A percentile compares a stretch with the other conserved stretches of the same genome.
Evolutionary conservation across 2,113 vertebrate species (phyloP).

Genomic region (Bubo blakistoni): DNA sequence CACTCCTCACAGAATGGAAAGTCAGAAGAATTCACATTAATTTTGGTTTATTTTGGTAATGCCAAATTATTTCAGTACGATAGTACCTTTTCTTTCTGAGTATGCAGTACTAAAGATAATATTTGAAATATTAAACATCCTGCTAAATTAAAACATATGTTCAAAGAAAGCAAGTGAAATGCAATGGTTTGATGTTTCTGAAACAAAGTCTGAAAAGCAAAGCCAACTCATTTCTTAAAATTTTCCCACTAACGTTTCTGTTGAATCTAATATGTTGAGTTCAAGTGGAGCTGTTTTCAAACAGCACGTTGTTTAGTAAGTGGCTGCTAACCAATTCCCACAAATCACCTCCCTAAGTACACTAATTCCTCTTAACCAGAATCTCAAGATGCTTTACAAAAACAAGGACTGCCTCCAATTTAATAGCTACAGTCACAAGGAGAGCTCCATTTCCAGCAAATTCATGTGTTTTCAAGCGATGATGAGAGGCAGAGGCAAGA

Average conservation of each 20-base stretch:
- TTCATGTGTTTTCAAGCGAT: neutral
- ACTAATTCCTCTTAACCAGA: neutral
- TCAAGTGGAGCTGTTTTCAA: neutral
- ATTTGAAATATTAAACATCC: neutral
- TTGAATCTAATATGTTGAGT: neutral
- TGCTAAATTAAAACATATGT: neutral
- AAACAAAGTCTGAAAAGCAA: neutral
- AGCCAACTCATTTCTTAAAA: neutral
- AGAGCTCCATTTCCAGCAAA: neutral
- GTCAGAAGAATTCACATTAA: neutral
- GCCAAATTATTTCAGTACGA: neutral
- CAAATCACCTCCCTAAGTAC: neutral
- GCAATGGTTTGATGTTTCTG: neutral
- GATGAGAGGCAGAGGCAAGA: neutral
- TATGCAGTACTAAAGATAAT: neutral
- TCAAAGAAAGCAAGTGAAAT: neutral
- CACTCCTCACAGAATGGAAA: neutral
- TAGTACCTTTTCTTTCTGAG: neutral
- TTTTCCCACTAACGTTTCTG: neutral
- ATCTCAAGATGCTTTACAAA: neutral
- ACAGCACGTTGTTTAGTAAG: neutral
- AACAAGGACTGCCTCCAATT: neutral
- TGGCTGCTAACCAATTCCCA: neutral
- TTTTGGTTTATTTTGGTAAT: neutral
- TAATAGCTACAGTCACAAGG: neutral